These are phyloP conservation scores for Cheumatopsyche charites DNA, from an alignment of 1,140 invertebrate genomes.

Conservation along the genomic window DNA sequence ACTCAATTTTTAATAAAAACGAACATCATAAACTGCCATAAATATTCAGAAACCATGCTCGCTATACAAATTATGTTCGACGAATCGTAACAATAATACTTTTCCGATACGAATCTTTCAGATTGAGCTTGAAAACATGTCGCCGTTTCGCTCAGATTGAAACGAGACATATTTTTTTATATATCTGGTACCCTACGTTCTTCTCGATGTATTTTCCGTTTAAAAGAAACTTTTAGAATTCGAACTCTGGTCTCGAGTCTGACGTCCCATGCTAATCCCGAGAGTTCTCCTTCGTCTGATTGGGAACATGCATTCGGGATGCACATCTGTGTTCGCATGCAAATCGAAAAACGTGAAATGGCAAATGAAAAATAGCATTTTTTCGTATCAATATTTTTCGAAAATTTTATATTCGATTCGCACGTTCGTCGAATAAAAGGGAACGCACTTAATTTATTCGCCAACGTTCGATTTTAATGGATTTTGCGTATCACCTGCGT, in stretches of 20 bases:
- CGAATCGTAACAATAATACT: too few relatives aligned
- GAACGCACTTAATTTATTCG: conserved; percentile 26
- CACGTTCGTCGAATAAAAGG: not conserved
- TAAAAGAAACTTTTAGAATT: not conserved
- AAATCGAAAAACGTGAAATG: not conserved
- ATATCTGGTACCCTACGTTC: too few relatives aligned
- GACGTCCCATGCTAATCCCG: not conserved
- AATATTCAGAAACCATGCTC: too few relatives aligned
- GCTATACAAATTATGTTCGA: too few relatives aligned
- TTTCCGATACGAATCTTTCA: too few relatives aligned
- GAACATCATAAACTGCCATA: too few relatives aligned
- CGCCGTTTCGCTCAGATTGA: too few relatives aligned
- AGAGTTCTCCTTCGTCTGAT: not conserved
- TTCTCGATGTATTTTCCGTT: too few relatives aligned
- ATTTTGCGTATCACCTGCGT: conserved; percentile 26
- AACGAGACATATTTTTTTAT: too few relatives aligned
- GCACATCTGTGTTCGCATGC: conserved; percentile 12
- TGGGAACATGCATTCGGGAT: not conserved
- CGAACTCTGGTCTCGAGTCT: not conserved
- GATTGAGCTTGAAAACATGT: too few relatives aligned
- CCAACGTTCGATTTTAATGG: conserved; percentile 5
- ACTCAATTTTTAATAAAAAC: too few relatives aligned
- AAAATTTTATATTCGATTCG: not conserved
- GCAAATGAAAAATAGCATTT: conserved; percentile 1
- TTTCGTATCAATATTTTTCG: not conserved